Conservation (phyloP, 2,888 invertebrate genomes). For the Drosophila ezoana region DNA sequence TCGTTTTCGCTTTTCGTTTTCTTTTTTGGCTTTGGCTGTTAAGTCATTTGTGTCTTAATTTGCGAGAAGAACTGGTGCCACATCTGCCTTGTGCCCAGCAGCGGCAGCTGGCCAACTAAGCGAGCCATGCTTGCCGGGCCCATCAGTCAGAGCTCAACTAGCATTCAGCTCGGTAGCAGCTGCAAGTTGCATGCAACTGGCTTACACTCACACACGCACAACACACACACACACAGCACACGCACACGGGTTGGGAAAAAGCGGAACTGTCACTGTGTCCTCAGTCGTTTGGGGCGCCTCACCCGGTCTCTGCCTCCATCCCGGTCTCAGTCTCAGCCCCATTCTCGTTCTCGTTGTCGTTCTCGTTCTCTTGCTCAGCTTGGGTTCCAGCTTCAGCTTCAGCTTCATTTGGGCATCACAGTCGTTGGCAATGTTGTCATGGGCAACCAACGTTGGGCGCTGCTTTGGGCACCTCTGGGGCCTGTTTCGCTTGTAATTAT, state of each 20-base stretch:
- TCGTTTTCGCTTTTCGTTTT: constrained; percentile 4
- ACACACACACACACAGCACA: constrained; percentile 7
- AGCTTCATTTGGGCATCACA: constrained; percentile 70
- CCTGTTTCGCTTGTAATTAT: constrained; percentile 81
- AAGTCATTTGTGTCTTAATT: constrained; percentile 65
- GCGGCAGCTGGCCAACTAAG: constrained; percentile 33
- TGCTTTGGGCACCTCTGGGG: constrained; percentile 66
- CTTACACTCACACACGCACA: constrained; percentile 52
- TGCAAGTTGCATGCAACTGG: constrained; percentile 66
- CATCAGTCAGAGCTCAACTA: constrained; percentile 72
- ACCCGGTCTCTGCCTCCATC: neutral
- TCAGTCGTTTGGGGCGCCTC: constrained; percentile 21
- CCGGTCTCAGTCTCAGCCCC: constrained; percentile 11
- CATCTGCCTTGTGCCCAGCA: constrained; percentile 14
- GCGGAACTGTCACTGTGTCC: constrained; percentile 70
- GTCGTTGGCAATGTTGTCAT: constrained; percentile 51
- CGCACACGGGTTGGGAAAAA: constrained; percentile 34
- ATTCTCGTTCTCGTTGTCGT: neutral
- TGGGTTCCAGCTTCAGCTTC: constrained; percentile 22
- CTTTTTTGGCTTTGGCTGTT: constrained; percentile 9
- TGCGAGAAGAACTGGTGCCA: constrained; percentile 29
- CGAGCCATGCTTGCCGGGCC: constrained; percentile 44
- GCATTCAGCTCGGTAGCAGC: constrained; percentile 47
- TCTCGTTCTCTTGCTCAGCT: neutral
- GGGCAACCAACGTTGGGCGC: constrained; percentile 48